A percentile compares a stretch with the other conserved stretches of the same genome.
phyloP scores from a whole-genome alignment of 2,888 invertebrate species.

The Lithodes maja region DNA sequence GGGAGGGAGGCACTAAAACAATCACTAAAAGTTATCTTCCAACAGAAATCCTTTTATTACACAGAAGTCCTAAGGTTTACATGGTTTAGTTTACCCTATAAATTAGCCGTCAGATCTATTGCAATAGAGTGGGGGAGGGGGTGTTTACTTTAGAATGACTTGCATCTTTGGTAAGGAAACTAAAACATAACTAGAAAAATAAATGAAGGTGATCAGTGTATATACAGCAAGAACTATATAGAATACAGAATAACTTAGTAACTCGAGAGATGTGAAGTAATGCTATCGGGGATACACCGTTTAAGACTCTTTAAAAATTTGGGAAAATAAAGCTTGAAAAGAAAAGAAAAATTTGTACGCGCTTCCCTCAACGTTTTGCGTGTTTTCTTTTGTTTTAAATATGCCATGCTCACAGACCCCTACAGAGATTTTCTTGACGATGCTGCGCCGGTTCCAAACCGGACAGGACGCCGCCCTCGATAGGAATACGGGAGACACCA shows the following conservation, averaged over 20 bases:
- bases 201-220: conserved; percentile 50
- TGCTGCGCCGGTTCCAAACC: conserved; percentile 33
- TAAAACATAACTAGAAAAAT: conserved; percentile 42
- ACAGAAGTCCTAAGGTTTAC: background rate
- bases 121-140: conserved; percentile 8
- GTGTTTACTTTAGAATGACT: conserved; percentile 33
- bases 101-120: conserved; percentile 52
- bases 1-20: conserved; percentile 4
- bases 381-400: conserved; percentile 31
- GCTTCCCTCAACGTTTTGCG: conserved; percentile 34
- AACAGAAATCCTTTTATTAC: conserved; percentile 5
- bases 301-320: too few relatives aligned
- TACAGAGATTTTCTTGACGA: conserved; percentile 43
- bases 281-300: background rate
- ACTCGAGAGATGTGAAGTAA: background rate
- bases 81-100: conserved; percentile 32
- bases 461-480: conserved; percentile 43
- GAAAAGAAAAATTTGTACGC: conserved; percentile 39
- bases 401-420: conserved; percentile 58
- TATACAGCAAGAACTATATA: conserved; percentile 50
- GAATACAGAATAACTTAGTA: background rate
- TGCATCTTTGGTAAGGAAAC: conserved; percentile 47
- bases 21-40: conserved; percentile 2
- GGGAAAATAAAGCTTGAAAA: background rate
- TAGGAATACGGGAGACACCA: conserved; percentile 54